Conservation (phyloP, 2,888 invertebrate species). For the Adineta ricciae region DNA sequence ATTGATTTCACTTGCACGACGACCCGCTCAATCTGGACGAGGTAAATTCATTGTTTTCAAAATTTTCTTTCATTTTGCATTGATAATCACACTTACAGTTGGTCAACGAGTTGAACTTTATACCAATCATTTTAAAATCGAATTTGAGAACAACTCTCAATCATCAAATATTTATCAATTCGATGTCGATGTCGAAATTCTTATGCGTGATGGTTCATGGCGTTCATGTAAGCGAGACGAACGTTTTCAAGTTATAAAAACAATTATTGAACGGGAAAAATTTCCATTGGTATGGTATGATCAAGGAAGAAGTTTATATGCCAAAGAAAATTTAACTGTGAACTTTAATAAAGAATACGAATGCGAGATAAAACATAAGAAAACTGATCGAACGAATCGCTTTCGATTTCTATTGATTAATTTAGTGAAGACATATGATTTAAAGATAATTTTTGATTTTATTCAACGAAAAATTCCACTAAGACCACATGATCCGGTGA, state of each 20-base stretch:
- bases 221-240: background rate
- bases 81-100: background rate
- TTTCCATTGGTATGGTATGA: background rate
- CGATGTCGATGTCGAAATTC: background rate
- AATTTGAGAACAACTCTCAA: background rate
- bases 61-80: background rate
- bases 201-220: background rate
- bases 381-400: background rate
- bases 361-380: background rate
- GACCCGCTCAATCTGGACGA: background rate
- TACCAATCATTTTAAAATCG: background rate
- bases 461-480: background rate
- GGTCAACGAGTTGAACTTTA: background rate
- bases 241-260: background rate
- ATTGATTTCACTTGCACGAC: background rate
- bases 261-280: background rate
- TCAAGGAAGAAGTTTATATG: background rate
- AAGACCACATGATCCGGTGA: background rate
- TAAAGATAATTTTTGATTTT: background rate
- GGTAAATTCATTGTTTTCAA: background rate
- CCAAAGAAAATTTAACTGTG: background rate
- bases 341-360: background rate
- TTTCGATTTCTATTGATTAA: background rate
- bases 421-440: background rate
- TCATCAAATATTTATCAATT: background rate